Percentiles rank a stretch among this genome's conserved stretches.
Evolutionary conservation across 2,888 invertebrate genomes (phyloP).

Genomic region (Drosophila subsilvestris): DNA sequence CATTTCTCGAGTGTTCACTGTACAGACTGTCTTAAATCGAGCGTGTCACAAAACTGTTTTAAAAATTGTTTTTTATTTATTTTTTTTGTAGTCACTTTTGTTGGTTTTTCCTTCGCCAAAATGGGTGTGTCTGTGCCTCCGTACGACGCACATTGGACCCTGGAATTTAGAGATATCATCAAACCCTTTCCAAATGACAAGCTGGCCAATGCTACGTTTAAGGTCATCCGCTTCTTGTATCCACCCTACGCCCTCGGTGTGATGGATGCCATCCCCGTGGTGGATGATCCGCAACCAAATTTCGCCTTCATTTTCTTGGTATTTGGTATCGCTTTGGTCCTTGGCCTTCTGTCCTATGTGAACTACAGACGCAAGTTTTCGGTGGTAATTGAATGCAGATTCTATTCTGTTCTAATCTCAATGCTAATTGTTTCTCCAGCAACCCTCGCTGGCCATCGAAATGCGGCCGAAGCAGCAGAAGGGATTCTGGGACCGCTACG

Average conservation of each 20-base stretch:
- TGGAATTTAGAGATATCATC: conserved; percentile 7
- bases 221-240: conserved; percentile 28
- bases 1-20: neutral
- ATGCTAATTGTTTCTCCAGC: neutral
- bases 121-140: conserved; percentile 1
- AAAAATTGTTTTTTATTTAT: neutral
- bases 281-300: conserved; percentile 13
- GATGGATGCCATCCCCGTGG: conserved; percentile 14
- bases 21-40: no score
- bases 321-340: neutral
- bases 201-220: conserved; percentile 24
- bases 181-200: conserved; percentile 14
- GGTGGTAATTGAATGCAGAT: no score
- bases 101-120: neutral
- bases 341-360: neutral
- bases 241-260: conserved; percentile 20
- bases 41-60: conserved; percentile 1
- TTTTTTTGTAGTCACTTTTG: neutral
- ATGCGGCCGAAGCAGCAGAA: no score
- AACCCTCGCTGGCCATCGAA: neutral
- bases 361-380: no score
- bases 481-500: no score
- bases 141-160: conserved; percentile 17
- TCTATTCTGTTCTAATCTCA: no score
- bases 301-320: no score